Percentiles rank a stretch among this genome's conserved stretches.
These are phyloP conservation scores for Agrenia bidenticulata DNA, from an alignment of 2,888 invertebrate species.

Conservation along the genomic window DNA sequence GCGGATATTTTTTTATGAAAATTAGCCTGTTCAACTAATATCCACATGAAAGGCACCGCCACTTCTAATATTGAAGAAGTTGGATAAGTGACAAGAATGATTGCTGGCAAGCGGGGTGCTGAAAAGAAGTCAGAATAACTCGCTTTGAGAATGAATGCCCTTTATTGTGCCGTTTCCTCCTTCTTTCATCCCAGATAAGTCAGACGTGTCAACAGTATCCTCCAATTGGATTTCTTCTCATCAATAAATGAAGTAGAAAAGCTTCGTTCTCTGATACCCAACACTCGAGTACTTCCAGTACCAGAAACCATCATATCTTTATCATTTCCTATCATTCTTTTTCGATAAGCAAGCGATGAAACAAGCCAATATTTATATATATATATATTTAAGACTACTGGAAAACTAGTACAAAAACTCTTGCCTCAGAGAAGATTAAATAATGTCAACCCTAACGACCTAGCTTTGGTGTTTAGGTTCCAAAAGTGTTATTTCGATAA, in stretches of 20 bases:
- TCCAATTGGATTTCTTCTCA: constrained; percentile 5
- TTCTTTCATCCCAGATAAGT: neutral
- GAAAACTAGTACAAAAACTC: too few relatives aligned
- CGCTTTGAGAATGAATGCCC: neutral
- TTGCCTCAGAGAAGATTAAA: too few relatives aligned
- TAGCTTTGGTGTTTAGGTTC: too few relatives aligned
- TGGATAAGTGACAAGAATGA: constrained; percentile 17
- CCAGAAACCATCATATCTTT: too few relatives aligned
- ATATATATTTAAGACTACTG: too few relatives aligned
- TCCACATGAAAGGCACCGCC: too few relatives aligned
- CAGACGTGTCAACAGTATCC: constrained; percentile 12
- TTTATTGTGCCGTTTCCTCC: neutral
- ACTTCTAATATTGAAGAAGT: neutral
- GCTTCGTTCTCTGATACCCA: neutral
- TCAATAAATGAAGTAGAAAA: constrained; percentile 9
- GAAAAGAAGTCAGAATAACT: neutral
- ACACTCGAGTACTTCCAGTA: neutral
- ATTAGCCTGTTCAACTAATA: constrained; percentile 3
- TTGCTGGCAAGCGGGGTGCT: neutral
- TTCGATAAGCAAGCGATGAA: too few relatives aligned
- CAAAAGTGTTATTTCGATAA: too few relatives aligned
- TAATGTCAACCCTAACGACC: too few relatives aligned
- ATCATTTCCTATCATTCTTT: too few relatives aligned
- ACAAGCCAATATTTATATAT: too few relatives aligned
- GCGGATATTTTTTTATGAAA: neutral